Conservation (phyloP, 2,888 invertebrate genomes). For the Drosophila kuntzei region DNA sequence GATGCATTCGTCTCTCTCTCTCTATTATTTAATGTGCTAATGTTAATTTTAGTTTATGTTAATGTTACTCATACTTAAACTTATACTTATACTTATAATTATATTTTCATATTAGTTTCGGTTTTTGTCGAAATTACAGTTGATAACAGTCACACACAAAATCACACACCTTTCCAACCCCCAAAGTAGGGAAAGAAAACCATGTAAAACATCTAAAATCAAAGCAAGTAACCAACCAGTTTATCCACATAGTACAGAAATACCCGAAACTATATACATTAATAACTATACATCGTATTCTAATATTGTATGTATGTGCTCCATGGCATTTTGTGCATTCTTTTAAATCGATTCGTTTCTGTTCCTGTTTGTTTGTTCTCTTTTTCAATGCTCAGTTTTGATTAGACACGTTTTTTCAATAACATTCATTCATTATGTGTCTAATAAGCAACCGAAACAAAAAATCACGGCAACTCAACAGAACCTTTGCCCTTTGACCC, state of each 20-base stretch:
- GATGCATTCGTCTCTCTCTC: slow-evolving; percentile 67
- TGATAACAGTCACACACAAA: slow-evolving; percentile 31
- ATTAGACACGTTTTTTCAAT: slow-evolving; percentile 14
- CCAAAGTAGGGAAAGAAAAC: slow-evolving; percentile 38
- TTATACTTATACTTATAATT: slow-evolving; percentile 17
- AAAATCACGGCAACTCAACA: neutral
- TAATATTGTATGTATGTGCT: slow-evolving; percentile 58
- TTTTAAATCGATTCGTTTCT: slow-evolving; percentile 33
- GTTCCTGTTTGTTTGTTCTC: slow-evolving; percentile 25
- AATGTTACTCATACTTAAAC: slow-evolving; percentile 44
- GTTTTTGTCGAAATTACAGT: slow-evolving; percentile 55
- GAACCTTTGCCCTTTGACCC: neutral
- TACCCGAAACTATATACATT: neutral
- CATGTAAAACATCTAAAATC: slow-evolving; percentile 71
- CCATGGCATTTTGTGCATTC: slow-evolving; percentile 79
- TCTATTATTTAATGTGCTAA: slow-evolving; percentile 66
- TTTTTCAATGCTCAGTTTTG: slow-evolving; percentile 7
- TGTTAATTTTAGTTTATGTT: slow-evolving; percentile 66
- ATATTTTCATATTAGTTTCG: slow-evolving; percentile 30
- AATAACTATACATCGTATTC: slow-evolving; percentile 26
- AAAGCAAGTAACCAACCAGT: slow-evolving; percentile 67
- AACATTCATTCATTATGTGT: slow-evolving; percentile 31
- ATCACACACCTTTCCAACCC: neutral
- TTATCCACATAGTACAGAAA: slow-evolving; percentile 32
- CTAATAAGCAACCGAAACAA: slow-evolving; percentile 39